Conservation (phyloP, 2,113 vertebrate genomes). For the Corydoras sp. region DNA sequence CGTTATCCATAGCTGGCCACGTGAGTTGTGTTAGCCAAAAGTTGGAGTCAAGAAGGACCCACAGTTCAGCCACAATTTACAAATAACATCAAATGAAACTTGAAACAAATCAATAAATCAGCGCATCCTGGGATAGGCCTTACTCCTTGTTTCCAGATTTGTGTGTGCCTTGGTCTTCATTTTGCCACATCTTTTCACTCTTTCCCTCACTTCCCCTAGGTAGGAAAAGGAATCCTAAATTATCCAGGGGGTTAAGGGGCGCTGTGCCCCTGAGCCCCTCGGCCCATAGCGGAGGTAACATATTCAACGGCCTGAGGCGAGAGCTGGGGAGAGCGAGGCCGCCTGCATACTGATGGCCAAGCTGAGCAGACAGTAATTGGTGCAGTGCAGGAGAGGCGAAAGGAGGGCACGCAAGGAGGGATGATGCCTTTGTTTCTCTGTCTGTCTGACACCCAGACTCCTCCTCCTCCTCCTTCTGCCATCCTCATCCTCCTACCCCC, state of each 20-base stretch:
- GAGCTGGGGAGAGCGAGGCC: constrained; percentile 64
- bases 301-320: constrained; percentile 77
- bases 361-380: constrained; percentile 71
- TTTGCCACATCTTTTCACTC: constrained; percentile 52
- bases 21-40: constrained; percentile 10
- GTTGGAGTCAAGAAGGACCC: constrained; percentile 9
- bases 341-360: constrained; percentile 74
- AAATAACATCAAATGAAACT: constrained; percentile 64
- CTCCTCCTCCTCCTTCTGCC: constrained; percentile 50
- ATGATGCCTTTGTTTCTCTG: constrained; percentile 73
- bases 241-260: constrained; percentile 71
- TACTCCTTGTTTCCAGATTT: constrained; percentile 65
- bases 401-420: constrained; percentile 64
- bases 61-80: constrained; percentile 57
- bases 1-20: constrained; percentile 16
- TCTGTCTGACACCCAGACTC: constrained; percentile 64
- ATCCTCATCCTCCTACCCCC: constrained; percentile 32
- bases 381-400: constrained; percentile 68
- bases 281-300: constrained; percentile 72
- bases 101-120: constrained; percentile 70
- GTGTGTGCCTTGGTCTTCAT: constrained; percentile 63
- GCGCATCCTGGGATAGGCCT: constrained; percentile 58
- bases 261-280: constrained; percentile 52
- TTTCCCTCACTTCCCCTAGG: constrained; percentile 46
- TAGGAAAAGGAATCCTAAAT: constrained; percentile 70